Evolutionary conservation across 2,888 invertebrate species (phyloP), one percentile per base, ranked within the genome.

Genomic region (Aproaerema taeniolella): DNA sequence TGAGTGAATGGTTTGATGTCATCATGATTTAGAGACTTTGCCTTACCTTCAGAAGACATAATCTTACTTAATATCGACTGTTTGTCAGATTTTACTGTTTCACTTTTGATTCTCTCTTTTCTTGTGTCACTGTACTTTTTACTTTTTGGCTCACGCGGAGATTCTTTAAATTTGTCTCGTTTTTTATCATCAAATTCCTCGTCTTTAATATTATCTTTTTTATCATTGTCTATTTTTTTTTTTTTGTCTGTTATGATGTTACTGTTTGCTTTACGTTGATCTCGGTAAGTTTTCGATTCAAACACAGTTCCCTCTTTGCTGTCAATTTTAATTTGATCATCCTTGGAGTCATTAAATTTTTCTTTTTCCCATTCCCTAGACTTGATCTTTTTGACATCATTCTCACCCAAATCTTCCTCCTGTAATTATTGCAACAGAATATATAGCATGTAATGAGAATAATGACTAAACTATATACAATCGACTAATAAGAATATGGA

Each of bases 1-100:
- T 87, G 86, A 31, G 87, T 87, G 39, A 87, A 87, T 1, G 87
- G 87, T 59, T 86, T 87, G 24, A 87, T 87, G 47, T 87, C 80
- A 52, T 81, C 80, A 55, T 74, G 60, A 45, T 81, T 83, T 11
- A 75, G 57, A 25, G 65, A 58, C 56, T 80, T 87, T 1, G 57
- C 55, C 67, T 75, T 87, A 32, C 57, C 64, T 40, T 82, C 83
- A 34, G 75, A 59, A 29, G 71, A 69, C 58, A 74, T 68, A 14
- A 74, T 71, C 67, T 77, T 83, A 48, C 61, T 79, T 34, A 79
- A 70, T 13, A 55, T 70, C 4, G 74, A 63, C 52, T 76, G 80
- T 47, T 83, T 83, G 12, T 85, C 82, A n/a, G 68, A 60, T 55
- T 80, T 83, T 4, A 52, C 61, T 42, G 54, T 58, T 38, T 85